Evolutionary conservation across 2,113 vertebrate species (phyloP).

Genomic region (Daubentonia madagascariensis): DNA sequence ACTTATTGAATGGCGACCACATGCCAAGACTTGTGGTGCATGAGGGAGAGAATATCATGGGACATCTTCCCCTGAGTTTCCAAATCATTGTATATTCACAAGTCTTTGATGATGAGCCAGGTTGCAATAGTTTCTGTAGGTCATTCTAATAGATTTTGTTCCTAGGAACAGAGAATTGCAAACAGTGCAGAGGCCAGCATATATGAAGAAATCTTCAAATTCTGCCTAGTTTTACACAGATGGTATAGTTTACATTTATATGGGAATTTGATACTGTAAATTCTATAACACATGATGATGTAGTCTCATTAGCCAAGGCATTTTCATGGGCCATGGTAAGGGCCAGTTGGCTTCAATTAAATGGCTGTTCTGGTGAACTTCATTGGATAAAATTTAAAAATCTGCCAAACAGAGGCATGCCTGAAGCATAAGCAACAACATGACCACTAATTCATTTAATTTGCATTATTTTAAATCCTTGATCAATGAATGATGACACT

Average conservation of each 20-base stretch:
- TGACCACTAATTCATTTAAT: neutral
- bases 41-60: neutral
- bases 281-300: neutral
- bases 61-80: neutral
- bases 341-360: neutral
- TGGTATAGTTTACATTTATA: neutral
- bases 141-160: neutral
- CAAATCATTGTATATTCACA: neutral
- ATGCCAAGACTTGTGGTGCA: neutral
- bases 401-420: neutral
- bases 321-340: neutral
- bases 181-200: neutral
- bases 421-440: neutral
- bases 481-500: neutral
- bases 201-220: neutral
- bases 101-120: neutral
- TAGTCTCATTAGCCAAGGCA: neutral
- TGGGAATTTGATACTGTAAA: neutral
- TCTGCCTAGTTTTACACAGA: neutral
- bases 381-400: neutral
- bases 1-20: neutral
- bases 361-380: neutral
- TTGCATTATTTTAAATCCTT: neutral
- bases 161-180: neutral
- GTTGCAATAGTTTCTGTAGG: neutral